These are phyloP conservation scores for Anoplolepis gracilipes DNA, from an alignment of 1,140 invertebrate species.

Conservation along the genomic window DNA sequence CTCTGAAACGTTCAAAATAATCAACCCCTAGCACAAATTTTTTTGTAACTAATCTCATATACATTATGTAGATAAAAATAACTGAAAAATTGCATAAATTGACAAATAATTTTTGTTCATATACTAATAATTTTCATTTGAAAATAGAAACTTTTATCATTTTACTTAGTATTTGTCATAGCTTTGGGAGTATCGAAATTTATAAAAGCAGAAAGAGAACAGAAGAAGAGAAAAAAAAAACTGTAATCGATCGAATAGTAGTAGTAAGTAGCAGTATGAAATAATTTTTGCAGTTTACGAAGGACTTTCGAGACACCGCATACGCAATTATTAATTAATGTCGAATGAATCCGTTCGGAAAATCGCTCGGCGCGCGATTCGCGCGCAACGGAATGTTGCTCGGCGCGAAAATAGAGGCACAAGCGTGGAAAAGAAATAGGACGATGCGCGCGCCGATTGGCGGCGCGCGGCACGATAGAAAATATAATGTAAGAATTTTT, in stretches of 20 bases:
- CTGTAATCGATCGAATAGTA: not conserved
- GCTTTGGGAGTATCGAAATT: conserved; percentile 24
- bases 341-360: not conserved
- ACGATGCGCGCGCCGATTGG: conserved; percentile 18
- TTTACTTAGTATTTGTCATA: not conserved
- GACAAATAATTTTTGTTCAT: not conserved
- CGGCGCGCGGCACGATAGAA: not conserved
- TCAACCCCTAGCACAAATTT: not conserved
- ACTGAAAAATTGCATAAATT: not conserved
- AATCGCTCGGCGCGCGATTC: conserved; percentile 13
- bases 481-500: conserved; percentile 57
- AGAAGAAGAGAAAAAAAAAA: not conserved
- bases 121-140: not conserved
- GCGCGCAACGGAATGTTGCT: conserved; percentile 26
- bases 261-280: not conserved
- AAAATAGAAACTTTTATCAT: not conserved
- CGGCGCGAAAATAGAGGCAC: conserved; percentile 46
- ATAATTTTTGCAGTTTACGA: not conserved
- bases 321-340: not conserved
- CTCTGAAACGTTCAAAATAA: conserved; percentile 36
- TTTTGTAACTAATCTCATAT: conserved; percentile 14
- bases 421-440: conserved; percentile 48
- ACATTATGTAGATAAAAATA: not conserved
- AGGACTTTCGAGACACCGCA: not conserved
- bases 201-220: conserved; percentile 32